A percentile compares a stretch with the other conserved stretches of the same genome.
Conservation (phyloP, 2,797 vertebrate genomes). For the Pelobates cultripes region DNA sequence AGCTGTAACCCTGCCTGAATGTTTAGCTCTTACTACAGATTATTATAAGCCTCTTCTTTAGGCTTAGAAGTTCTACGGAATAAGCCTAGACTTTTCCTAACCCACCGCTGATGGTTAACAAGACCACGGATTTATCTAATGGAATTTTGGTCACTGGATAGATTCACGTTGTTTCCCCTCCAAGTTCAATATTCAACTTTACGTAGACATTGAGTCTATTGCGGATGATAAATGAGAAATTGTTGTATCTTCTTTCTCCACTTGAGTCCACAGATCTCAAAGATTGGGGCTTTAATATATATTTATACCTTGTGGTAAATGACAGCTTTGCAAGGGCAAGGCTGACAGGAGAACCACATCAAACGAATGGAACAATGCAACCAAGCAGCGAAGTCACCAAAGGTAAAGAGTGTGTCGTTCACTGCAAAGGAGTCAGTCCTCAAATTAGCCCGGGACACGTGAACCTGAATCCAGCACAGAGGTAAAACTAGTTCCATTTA, state of each 20-base stretch:
- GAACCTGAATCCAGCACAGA: conserved; percentile 1
- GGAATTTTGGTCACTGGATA: neutral
- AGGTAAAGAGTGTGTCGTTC: conserved; percentile 6
- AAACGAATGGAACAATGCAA: conserved; percentile 39
- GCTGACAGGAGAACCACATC: neutral
- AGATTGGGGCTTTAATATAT: neutral
- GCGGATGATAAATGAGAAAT: neutral
- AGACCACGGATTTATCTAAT: neutral
- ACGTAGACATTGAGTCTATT: neutral
- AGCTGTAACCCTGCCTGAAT: conserved; percentile 21
- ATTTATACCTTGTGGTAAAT: neutral
- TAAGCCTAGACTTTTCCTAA: neutral
- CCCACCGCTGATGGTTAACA: neutral
- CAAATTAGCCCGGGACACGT: neutral
- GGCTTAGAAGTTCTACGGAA: neutral
- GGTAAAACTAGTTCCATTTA: conserved; percentile 3
- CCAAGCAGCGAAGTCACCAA: neutral
- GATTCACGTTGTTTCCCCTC: neutral
- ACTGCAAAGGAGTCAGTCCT: neutral
- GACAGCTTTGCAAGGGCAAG: neutral
- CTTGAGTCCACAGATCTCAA: neutral
- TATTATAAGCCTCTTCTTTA: neutral
- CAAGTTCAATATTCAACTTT: neutral
- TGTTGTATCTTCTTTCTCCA: neutral
- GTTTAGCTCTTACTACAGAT: conserved; percentile 8